Evolutionary conservation across 2,888 invertebrate species (phyloP).

Genomic region (Autographa gamma): DNA sequence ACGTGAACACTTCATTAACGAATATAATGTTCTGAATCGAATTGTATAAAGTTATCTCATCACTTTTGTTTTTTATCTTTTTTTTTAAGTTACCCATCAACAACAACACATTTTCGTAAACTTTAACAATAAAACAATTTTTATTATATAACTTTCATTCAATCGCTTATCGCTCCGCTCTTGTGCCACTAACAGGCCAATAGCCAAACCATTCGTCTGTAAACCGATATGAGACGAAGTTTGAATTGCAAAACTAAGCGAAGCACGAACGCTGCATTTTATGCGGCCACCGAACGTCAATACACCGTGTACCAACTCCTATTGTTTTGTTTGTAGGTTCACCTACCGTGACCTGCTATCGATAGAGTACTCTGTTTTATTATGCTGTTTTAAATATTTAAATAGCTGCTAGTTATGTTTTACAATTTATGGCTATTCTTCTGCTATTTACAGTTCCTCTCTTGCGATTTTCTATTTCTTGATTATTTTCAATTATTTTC

Average conservation of each 20-base stretch:
- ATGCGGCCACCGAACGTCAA: conserved; percentile 62
- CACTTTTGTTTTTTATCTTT: no score
- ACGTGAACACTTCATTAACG: no score
- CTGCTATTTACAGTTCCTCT: no score
- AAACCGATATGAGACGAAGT: conserved; percentile 84
- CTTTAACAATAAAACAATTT: no score
- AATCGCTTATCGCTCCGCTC: conserved; percentile 18
- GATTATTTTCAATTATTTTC: no score
- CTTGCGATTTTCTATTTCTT: no score
- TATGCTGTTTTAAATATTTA: conserved; percentile 10
- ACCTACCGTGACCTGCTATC: conserved; percentile 42
- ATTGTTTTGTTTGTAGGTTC: conserved; percentile 53
- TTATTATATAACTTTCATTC: not conserved
- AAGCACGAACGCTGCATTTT: conserved; percentile 65
- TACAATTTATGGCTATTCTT: no score
- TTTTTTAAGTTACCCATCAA: no score
- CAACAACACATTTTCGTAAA: no score
- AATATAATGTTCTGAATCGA: no score
- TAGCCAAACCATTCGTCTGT: conserved; percentile 76
- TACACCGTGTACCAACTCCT: conserved; percentile 46
- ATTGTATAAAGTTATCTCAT: no score
- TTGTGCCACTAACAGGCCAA: conserved; percentile 47
- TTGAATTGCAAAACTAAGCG: conserved; percentile 85
- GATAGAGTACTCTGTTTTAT: conserved; percentile 17
- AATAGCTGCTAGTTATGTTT: no score